Evolutionary conservation across 1,140 invertebrate genomes (phyloP).

Genomic region (Drosophila ficusphila): DNA sequence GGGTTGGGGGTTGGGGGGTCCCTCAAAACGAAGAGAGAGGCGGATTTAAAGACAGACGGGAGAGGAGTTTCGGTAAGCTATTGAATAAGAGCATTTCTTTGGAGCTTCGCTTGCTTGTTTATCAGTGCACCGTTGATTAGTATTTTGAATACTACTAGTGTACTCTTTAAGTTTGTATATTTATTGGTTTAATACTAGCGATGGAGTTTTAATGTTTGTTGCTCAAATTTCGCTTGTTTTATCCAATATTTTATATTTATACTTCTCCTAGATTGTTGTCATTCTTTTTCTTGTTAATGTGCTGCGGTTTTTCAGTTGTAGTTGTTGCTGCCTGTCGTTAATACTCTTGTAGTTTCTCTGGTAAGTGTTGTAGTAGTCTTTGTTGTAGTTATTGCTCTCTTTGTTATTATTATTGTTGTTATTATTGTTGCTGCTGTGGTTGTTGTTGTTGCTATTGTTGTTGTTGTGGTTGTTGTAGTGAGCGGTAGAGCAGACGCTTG

Average conservation of each 20-base stretch:
- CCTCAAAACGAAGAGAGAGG: not conserved
- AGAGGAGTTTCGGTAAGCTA: slow-evolving; percentile 49
- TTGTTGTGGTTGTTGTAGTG: slow-evolving; percentile 1
- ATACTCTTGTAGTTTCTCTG: slow-evolving; percentile 12
- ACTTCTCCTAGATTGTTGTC: not conserved
- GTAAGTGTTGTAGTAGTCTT: slow-evolving; percentile 17
- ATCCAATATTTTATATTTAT: not conserved
- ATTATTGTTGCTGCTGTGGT: not conserved
- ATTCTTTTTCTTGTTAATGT: slow-evolving; percentile 2
- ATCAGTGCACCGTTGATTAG: not conserved
- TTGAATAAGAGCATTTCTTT: slow-evolving; percentile 44
- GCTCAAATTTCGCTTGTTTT: no score
- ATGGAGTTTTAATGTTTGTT: not conserved
- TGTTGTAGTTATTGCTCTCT: slow-evolving; percentile 17
- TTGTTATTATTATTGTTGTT: not conserved
- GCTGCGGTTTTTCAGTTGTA: not conserved
- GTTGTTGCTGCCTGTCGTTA: slow-evolving; percentile 8
- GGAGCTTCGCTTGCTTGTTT: not conserved
- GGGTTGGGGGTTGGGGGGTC: no score
- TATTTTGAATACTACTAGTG: not conserved
- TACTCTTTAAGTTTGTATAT: no score
- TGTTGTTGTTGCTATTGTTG: slow-evolving; percentile 5
- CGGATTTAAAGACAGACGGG: not conserved
- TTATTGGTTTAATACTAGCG: not conserved
- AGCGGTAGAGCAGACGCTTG: slow-evolving; percentile 17